A percentile compares a stretch with the other conserved stretches of the same genome.
These are phyloP conservation scores for Lates japonicus DNA, from an alignment of 2,797 vertebrate genomes.

Conservation along the genomic window DNA sequence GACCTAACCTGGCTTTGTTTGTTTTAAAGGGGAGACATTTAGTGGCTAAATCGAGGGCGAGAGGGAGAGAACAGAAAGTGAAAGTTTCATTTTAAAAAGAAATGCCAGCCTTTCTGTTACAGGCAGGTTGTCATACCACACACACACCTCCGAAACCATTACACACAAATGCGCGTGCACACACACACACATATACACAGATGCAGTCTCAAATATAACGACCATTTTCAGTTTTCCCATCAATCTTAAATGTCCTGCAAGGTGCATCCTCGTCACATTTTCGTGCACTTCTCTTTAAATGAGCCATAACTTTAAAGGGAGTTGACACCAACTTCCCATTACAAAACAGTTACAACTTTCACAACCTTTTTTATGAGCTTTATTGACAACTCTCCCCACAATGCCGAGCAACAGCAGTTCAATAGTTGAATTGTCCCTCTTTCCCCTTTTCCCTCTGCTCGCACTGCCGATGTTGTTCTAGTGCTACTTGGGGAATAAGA, in stretches of 20 bases:
- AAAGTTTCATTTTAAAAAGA: slow-evolving; percentile 80
- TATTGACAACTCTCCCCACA: slow-evolving; percentile 77
- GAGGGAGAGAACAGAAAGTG: slow-evolving; percentile 79
- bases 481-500: slow-evolving; percentile 77
- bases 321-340: slow-evolving; percentile 83
- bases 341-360: slow-evolving; percentile 82
- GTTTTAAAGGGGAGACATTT: slow-evolving; percentile 83
- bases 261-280: slow-evolving; percentile 79
- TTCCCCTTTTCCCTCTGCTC: slow-evolving; percentile 43
- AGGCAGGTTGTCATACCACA: slow-evolving; percentile 70
- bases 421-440: slow-evolving; percentile 72
- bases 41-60: slow-evolving; percentile 82
- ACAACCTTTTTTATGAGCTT: slow-evolving; percentile 80
- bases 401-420: slow-evolving; percentile 60
- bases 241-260: slow-evolving; percentile 76
- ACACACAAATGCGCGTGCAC: slow-evolving; percentile 12
- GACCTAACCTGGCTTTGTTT: slow-evolving; percentile 81
- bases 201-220: slow-evolving; percentile 44
- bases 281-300: slow-evolving; percentile 80
- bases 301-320: slow-evolving; percentile 83
- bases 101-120: slow-evolving; percentile 80
- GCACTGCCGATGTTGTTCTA: slow-evolving; percentile 77
- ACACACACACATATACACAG: slow-evolving; percentile 7
- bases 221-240: slow-evolving; percentile 74
- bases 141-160: slow-evolving; percentile 45